Conservation (phyloP, 2,888 invertebrate genomes). For the Oasisia sp. region DNA sequence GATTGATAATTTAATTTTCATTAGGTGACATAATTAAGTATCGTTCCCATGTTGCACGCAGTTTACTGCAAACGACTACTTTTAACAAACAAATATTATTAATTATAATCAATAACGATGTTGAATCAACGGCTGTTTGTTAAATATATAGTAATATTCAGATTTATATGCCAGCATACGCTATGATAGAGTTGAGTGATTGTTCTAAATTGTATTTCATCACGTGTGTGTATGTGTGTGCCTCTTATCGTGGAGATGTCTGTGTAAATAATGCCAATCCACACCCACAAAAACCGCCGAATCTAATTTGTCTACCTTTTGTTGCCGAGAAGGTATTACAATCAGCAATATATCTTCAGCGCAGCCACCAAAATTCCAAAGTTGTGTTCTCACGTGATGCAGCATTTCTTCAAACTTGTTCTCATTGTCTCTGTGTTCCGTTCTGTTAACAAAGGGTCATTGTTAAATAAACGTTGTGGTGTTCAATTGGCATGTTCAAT, state of each 20-base stretch:
- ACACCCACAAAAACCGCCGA: not conserved
- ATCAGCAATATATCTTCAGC: not conserved
- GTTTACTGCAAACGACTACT: no score
- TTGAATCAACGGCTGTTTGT: not conserved
- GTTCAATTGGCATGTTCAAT: no score
- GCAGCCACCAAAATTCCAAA: not conserved
- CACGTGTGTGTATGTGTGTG: not conserved
- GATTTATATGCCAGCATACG: not conserved
- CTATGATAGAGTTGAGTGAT: not conserved
- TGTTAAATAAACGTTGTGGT: no score
- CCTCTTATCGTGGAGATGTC: not conserved
- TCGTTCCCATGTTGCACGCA: no score
- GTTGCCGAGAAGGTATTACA: not conserved
- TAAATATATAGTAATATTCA: not conserved
- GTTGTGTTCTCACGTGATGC: not conserved
- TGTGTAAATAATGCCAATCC: not conserved
- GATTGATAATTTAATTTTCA: no score
- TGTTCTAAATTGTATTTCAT: not conserved
- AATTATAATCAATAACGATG: no score
- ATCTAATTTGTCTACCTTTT: not conserved
- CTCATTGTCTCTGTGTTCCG: not conserved
- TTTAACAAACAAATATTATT: no score
- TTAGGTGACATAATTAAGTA: no score
- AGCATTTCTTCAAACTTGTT: not conserved
- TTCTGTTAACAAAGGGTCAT: not conserved